Conservation (phyloP, 2,113 vertebrate genomes). For the Proteles cristata region DNA sequence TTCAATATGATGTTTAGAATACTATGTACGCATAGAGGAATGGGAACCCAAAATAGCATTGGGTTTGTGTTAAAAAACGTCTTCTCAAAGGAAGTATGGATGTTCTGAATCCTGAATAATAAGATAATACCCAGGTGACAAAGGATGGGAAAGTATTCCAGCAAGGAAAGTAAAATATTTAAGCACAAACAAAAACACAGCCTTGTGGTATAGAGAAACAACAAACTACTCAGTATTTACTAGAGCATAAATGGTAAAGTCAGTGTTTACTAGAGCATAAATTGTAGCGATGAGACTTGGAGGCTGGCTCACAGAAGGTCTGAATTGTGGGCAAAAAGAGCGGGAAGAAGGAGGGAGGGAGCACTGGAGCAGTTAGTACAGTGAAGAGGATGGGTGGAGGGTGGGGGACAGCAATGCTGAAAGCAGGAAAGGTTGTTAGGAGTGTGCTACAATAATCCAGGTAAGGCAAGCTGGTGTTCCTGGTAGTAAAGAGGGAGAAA, state of each 20-base stretch:
- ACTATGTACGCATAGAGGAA: background rate
- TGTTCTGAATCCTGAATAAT: background rate
- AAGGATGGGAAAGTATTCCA: background rate
- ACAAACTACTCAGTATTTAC: background rate
- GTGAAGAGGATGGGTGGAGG: background rate
- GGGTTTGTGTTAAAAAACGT: background rate
- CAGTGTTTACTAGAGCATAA: background rate
- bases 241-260: background rate
- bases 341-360: background rate
- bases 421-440: background rate
- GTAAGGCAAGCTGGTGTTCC: background rate
- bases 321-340: background rate
- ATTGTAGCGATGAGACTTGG: background rate
- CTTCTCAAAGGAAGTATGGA: background rate
- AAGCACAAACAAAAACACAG: background rate
- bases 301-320: background rate
- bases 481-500: background rate
- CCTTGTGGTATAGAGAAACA: background rate
- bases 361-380: no score
- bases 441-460: background rate
- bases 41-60: background rate
- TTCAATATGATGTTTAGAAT: background rate
- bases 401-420: accelerated
- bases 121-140: background rate
- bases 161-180: background rate